A percentile compares a stretch with the other conserved stretches of the same genome.
These are phyloP conservation scores for Teleiodes luculella DNA, from an alignment of 2,888 invertebrate genomes.

Conservation along the genomic window DNA sequence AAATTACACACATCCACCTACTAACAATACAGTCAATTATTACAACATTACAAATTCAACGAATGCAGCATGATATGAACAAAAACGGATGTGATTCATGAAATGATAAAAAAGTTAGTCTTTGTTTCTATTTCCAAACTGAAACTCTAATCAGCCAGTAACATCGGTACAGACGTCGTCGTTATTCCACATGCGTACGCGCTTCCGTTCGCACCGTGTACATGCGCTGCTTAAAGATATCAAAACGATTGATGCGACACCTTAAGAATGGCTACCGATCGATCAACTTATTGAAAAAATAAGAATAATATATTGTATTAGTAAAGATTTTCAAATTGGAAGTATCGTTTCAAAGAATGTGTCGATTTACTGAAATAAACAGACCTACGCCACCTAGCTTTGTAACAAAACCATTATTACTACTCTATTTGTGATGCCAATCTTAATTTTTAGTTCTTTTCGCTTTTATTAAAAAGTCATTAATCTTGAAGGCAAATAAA, in stretches of 20 bases:
- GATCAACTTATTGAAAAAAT: constrained; percentile 34
- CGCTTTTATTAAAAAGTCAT: too few relatives aligned
- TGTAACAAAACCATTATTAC: too few relatives aligned
- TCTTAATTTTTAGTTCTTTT: too few relatives aligned
- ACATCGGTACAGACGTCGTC: not conserved
- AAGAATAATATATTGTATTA: not conserved
- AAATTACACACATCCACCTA: not conserved
- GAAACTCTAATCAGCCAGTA: constrained; percentile 28
- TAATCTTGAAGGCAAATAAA: too few relatives aligned
- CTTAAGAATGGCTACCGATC: constrained; percentile 36
- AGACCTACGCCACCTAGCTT: too few relatives aligned
- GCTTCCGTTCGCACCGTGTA: constrained; percentile 63
- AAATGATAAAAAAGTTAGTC: not conserved
- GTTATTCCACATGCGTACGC: constrained; percentile 46
- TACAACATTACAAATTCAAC: constrained; percentile 1
- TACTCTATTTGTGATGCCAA: too few relatives aligned
- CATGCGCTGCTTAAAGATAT: constrained; percentile 65
- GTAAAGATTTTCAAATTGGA: too few relatives aligned
- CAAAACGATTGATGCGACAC: constrained; percentile 40
- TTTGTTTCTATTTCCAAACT: constrained; percentile 17
- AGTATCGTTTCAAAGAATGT: too few relatives aligned
- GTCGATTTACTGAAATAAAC: too few relatives aligned
- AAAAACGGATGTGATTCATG: constrained; percentile 4
- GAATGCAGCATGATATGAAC: not conserved
- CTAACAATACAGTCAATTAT: not conserved